Percentiles rank a stretch among this genome's conserved stretches.
Evolutionary conservation across 2,888 invertebrate species (phyloP).

Genomic region (Limnephilus marmoratus): DNA sequence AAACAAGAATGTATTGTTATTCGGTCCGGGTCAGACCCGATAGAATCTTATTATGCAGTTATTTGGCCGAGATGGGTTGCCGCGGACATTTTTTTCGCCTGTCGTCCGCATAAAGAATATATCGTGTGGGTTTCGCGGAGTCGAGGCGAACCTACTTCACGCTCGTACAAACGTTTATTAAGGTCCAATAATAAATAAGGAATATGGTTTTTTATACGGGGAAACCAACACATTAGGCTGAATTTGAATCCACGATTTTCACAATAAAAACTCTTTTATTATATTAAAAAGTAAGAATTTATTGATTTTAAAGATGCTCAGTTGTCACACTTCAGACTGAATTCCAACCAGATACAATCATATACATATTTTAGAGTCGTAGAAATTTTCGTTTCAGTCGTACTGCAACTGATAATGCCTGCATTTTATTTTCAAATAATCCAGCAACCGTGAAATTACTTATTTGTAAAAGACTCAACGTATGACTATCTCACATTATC

Average conservation of each 20-base stretch:
- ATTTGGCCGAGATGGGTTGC: slow-evolving; percentile 40
- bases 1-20: slow-evolving; percentile 59
- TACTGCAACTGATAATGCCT: slow-evolving; percentile 20
- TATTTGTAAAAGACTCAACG: background rate
- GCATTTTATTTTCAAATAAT: slow-evolving; percentile 39
- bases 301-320: background rate
- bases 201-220: background rate
- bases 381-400: background rate
- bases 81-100: slow-evolving; percentile 31
- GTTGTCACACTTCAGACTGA: background rate
- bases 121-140: slow-evolving; percentile 6
- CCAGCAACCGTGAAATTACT: background rate
- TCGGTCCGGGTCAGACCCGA: slow-evolving; percentile 54
- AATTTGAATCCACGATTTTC: background rate
- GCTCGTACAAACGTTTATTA: background rate
- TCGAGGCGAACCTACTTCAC: background rate
- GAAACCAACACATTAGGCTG: background rate
- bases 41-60: slow-evolving; percentile 59
- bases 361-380: background rate
- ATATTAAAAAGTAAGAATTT: background rate
- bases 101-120: slow-evolving; percentile 12
- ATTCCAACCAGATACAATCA: background rate
- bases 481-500: background rate
- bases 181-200: background rate
- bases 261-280: background rate